Percentiles rank a stretch among this genome's conserved stretches.
Evolutionary conservation across 92 coral and sea anemone genomes (phyloP).

Genomic region (Nematostella vectensis): DNA sequence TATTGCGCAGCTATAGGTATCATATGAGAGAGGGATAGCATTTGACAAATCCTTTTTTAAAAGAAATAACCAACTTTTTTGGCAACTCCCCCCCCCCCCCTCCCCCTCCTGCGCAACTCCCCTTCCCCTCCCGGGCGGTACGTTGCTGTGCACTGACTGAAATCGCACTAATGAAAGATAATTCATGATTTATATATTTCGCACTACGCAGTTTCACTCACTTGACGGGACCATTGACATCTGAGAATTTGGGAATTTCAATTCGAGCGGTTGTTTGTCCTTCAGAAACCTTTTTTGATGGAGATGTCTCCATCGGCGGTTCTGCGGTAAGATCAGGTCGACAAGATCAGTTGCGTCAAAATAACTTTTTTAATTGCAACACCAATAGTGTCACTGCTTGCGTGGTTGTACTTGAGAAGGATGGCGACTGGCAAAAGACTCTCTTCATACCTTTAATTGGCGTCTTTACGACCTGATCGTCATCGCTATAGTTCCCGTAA

Average conservation of each 20-base stretch:
- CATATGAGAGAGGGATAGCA: too few relatives aligned
- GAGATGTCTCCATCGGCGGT: constrained; percentile 12
- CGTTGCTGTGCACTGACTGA: too few relatives aligned
- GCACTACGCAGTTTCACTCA: too few relatives aligned
- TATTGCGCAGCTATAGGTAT: too few relatives aligned
- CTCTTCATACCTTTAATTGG: constrained; percentile 22
- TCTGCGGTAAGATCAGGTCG: constrained; percentile 5
- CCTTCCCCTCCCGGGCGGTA: too few relatives aligned
- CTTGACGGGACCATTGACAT: constrained; percentile 25
- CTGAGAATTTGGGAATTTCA: constrained; percentile 19
- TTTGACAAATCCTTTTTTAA: too few relatives aligned
- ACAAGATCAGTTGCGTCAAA: background rate
- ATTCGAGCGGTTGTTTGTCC: constrained; percentile 14
- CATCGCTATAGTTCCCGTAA: constrained; percentile 18
- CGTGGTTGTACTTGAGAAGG: background rate
- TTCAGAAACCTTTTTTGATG: constrained; percentile 2
- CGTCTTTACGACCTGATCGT: constrained; percentile 1
- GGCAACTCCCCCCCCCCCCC: too few relatives aligned
- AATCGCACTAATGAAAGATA: too few relatives aligned
- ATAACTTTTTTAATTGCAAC: background rate
- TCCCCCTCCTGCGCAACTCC: too few relatives aligned
- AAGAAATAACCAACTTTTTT: too few relatives aligned
- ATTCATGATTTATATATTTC: too few relatives aligned
- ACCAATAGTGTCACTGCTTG: too few relatives aligned
- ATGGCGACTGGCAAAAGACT: background rate